Base-by-base conservation (phyloP, 2,888 invertebrate genomes). In the Phlogophora meticulosa region DNA sequence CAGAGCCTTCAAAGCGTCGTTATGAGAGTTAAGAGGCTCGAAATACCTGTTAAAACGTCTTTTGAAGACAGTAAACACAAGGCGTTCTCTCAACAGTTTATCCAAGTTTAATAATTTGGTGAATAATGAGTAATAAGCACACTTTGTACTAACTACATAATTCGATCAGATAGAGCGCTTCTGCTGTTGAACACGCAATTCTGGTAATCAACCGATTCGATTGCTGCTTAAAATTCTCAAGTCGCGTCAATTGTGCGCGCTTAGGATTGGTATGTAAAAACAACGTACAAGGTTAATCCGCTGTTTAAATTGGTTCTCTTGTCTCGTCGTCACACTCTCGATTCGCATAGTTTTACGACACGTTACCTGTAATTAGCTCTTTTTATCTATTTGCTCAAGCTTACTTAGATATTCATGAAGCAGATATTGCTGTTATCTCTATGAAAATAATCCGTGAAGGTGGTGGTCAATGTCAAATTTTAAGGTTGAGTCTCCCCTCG, bases 181-280 rank as follows among this genome's bases (percentile, higher is more conserved):
- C n/a, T n/a, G n/a, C 28, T 67, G 24, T 56, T 69, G 48, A 56
- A 53, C 81, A 77, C 70, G 81, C 74, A 66, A 72, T 62, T 48
- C 49, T 28, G 59, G 34, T 64, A 63, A 74, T 58, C 69, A 57
- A 36, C 36, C 36, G 20, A 36, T 62, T 59, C 64, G 57, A 66
- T 63, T 24, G 40, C 65, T 77, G 56, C 67, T 81, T 79, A 63
- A 74, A 57, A 81, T 81, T 79, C 77, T 77, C 64, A 60, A 62
- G 75, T n/a, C 68, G 65, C 49, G 45, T n/a, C 58, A 70, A 53
- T 79, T 63, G 46, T 51, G 59, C 48, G 64, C 53, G 49, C 40
- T 67, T 24, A 34, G n/a, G 24, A 45, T 60, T 40, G 65, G 28
- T 61, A 63, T 72, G 59, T 72, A 58, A 68, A 78, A 80, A 62